These are phyloP conservation scores for Centropyge bicolor DNA, from an alignment of 2,797 vertebrate species.

Conservation along the genomic window DNA sequence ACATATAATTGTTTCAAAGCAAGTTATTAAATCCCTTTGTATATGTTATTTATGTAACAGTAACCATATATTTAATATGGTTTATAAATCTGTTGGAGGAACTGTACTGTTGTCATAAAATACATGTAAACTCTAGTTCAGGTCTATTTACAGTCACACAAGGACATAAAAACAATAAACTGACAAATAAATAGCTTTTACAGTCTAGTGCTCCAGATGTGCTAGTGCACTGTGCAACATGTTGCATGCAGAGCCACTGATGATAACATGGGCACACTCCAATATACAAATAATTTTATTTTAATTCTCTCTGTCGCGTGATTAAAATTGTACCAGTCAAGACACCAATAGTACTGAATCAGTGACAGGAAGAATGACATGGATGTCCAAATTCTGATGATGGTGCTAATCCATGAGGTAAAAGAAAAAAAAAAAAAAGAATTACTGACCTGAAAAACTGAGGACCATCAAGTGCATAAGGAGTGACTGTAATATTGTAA, in stretches of 20 bases:
- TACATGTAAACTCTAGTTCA: constrained; percentile 41
- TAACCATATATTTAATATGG: constrained; percentile 8
- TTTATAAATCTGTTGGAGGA: constrained; percentile 29
- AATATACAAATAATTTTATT: neutral
- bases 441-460: neutral
- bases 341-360: neutral
- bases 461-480: neutral
- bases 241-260: constrained; percentile 55
- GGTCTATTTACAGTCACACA: constrained; percentile 53
- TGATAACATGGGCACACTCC: neutral
- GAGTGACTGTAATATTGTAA: neutral
- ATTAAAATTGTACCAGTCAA: neutral
- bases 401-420: neutral
- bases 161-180: constrained; percentile 34
- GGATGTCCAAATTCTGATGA: neutral
- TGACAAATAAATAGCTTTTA: constrained; percentile 75
- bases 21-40: neutral
- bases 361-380: neutral
- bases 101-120: constrained; percentile 24
- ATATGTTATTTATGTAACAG: neutral
- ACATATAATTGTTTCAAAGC: constrained; percentile 2
- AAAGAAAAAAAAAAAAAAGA: no score
- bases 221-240: constrained; percentile 78
- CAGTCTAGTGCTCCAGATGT: constrained; percentile 85
- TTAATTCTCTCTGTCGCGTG: neutral